These are phyloP conservation scores for Cheilosia grossa DNA, from an alignment of 2,888 invertebrate genomes.

Conservation along the genomic window DNA sequence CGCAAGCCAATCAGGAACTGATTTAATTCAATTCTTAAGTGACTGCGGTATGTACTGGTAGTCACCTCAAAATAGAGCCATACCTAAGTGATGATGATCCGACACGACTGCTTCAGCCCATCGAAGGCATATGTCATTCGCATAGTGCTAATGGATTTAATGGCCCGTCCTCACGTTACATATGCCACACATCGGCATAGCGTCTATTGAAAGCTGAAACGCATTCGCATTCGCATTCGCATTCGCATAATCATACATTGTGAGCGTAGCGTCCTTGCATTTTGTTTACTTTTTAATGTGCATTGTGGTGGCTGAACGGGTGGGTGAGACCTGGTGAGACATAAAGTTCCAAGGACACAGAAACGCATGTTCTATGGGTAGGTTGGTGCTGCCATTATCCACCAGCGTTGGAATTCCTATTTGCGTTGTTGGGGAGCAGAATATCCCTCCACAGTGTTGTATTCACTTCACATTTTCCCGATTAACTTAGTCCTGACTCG, in stretches of 20 bases:
- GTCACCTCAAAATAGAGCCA: no score
- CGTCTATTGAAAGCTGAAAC: conserved; percentile 10
- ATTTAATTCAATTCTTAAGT: conserved; percentile 11
- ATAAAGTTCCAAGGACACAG: conserved; percentile 17
- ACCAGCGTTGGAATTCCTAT: conserved; percentile 27
- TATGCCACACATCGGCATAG: background rate
- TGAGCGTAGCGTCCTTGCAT: background rate
- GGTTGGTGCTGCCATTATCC: conserved; percentile 1
- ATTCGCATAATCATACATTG: conserved; percentile 25
- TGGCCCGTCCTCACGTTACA: conserved; percentile 20
- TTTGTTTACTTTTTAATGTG: background rate
- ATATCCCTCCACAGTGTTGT: background rate
- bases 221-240: no score
- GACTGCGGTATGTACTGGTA: no score
- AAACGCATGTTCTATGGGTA: background rate
- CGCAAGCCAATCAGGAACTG: conserved; percentile 4
- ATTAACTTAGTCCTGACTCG: conserved; percentile 22
- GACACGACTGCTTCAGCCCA: conserved; percentile 7
- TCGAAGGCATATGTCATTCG: background rate
- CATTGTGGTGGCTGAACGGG: background rate
- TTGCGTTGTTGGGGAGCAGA: conserved; percentile 1
- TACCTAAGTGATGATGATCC: background rate
- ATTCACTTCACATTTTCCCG: background rate
- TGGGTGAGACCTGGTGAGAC: background rate
- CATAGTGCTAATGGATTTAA: conserved; percentile 19